These are phyloP conservation scores for Pandemis corylana DNA, from an alignment of 2,888 invertebrate species.

Conservation along the genomic window DNA sequence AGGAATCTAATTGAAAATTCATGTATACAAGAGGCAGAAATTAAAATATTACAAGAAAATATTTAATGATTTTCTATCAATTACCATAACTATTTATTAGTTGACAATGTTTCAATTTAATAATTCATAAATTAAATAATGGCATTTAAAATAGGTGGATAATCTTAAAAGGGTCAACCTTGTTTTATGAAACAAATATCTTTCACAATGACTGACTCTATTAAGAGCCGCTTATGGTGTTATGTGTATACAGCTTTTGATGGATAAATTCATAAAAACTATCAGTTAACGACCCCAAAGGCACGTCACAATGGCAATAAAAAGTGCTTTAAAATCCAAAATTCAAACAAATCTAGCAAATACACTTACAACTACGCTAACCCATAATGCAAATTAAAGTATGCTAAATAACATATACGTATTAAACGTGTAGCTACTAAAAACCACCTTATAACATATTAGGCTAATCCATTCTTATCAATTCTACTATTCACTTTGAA, in stretches of 20 bases:
- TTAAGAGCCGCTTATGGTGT: background rate
- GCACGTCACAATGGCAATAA: conserved; percentile 31
- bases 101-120: background rate
- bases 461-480: background rate
- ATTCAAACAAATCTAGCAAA: conserved; percentile 8
- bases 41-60: background rate
- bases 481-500: background rate
- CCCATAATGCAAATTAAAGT: background rate
- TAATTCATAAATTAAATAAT: conserved; percentile 6
- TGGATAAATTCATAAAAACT: background rate
- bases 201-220: background rate
- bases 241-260: background rate
- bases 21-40: background rate
- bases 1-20: background rate
- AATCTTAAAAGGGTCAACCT: background rate
- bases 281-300: conserved; percentile 5
- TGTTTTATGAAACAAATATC: conserved; percentile 1
- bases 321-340: conserved; percentile 1
- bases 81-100: background rate
- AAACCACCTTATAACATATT: background rate
- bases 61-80: background rate
- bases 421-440: background rate
- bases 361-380: conserved; percentile 4
- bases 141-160: conserved; percentile 21
- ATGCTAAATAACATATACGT: background rate